Percentiles rank a stretch among this genome's conserved stretches.
Evolutionary conservation across 1,140 invertebrate genomes (phyloP).

Genomic region (Aphaenogaster rudis): DNA sequence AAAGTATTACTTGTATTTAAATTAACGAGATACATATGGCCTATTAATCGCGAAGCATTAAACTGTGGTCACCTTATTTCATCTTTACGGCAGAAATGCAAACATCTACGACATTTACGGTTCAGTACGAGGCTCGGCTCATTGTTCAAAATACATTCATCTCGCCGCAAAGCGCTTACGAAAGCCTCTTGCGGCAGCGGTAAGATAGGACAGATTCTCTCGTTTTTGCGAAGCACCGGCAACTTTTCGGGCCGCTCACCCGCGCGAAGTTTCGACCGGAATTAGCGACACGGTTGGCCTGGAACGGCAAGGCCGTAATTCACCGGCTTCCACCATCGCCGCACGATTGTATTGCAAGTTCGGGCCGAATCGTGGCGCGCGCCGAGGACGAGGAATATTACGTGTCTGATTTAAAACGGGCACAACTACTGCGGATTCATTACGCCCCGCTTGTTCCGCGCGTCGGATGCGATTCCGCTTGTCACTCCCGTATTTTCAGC

Average conservation of each 20-base stretch:
- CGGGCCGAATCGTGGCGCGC: conserved; percentile 21
- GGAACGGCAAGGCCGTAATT: conserved; percentile 56
- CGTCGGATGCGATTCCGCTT: conserved; percentile 46
- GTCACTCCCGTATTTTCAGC: conserved; percentile 11
- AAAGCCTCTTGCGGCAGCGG: neutral
- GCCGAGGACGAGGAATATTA: conserved; percentile 62
- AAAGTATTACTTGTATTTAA: neutral
- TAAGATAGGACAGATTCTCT: conserved; percentile 40
- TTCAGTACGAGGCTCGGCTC: neutral
- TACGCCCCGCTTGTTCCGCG: conserved; percentile 54
- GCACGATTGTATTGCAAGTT: conserved; percentile 66
- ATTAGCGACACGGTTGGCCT: conserved; percentile 65
- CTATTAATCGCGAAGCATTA: neutral
- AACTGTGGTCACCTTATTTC: neutral
- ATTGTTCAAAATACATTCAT: conserved; percentile 22
- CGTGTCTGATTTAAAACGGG: conserved; percentile 68
- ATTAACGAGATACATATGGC: neutral
- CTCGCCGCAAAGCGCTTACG: neutral
- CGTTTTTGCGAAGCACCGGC: conserved; percentile 30
- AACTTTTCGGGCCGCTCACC: conserved; percentile 47
- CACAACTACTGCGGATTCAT: conserved; percentile 61
- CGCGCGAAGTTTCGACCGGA: conserved; percentile 29
- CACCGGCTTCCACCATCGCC: conserved; percentile 34
- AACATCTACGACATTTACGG: conserved; percentile 1
- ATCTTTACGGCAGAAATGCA: neutral